Conservation (phyloP, 2,888 invertebrate species). For the Spatulosminthurus flaviceps region DNA sequence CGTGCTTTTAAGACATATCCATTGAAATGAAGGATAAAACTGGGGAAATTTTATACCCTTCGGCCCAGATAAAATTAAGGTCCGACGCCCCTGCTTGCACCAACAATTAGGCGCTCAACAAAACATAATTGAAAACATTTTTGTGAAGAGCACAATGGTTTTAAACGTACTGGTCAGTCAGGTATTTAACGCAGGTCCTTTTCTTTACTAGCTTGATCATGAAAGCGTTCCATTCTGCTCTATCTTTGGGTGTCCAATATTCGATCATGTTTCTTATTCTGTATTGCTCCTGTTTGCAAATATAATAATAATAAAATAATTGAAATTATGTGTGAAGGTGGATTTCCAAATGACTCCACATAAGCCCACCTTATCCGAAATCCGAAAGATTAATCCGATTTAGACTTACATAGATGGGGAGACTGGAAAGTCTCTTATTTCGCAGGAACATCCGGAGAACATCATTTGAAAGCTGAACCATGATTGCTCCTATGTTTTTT, state of each 20-base stretch:
- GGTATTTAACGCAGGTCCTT: constrained; percentile 47
- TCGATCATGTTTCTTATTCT: neutral
- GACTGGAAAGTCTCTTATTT: neutral
- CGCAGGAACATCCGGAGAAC: neutral
- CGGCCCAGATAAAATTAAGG: too few species aligned
- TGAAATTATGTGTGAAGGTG: neutral
- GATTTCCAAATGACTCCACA: neutral
- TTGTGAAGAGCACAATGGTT: neutral
- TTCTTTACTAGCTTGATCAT: constrained; percentile 51
- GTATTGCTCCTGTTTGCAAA: neutral
- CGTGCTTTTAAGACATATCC: too few species aligned
- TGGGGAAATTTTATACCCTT: too few species aligned
- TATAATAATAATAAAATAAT: too few species aligned
- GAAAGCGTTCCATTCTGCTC: constrained; percentile 53
- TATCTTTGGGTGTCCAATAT: constrained; percentile 50
- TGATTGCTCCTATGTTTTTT: neutral
- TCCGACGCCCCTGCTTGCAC: too few species aligned
- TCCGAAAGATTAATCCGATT: neutral
- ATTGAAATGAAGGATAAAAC: too few species aligned
- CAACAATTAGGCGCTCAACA: too few species aligned
- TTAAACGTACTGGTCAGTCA: constrained; percentile 52
- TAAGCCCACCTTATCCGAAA: neutral
- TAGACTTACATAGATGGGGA: neutral
- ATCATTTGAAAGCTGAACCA: neutral
- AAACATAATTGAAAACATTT: neutral